Evolutionary conservation across 2,113 vertebrate genomes (phyloP).

Genomic region (Coturnix japonica): DNA sequence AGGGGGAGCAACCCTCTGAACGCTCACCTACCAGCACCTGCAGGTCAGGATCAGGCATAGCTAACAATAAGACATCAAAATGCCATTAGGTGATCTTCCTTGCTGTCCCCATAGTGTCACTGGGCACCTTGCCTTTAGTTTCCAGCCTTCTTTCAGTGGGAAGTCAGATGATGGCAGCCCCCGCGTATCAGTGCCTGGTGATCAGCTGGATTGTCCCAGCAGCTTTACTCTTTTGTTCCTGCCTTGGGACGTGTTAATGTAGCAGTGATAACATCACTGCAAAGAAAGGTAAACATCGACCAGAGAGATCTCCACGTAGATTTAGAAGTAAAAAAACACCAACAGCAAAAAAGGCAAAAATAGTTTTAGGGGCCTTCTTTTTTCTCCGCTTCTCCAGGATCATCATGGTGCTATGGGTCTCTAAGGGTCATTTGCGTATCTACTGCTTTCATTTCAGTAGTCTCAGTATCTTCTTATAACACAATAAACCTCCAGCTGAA

Average conservation of each 20-base stretch:
- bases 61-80: conserved; percentile 75
- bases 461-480: neutral
- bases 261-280: conserved; percentile 49
- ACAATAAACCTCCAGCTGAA: neutral
- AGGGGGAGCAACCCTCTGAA: conserved; percentile 12
- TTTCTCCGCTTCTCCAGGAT: neutral
- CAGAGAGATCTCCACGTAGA: conserved; percentile 34
- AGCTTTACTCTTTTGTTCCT: conserved; percentile 76
- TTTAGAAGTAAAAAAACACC: neutral
- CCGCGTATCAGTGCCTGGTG: conserved; percentile 68
- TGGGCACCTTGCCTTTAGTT: conserved; percentile 79
- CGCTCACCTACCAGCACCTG: conserved; percentile 59
- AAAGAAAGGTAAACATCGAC: conserved; percentile 69
- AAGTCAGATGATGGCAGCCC: conserved; percentile 70
- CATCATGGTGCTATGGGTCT: neutral
- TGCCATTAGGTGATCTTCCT: conserved; percentile 79
- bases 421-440: neutral
- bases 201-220: conserved; percentile 72
- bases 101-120: conserved; percentile 73
- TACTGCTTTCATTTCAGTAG: neutral
- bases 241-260: conserved; percentile 68
- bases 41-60: conserved; percentile 66
- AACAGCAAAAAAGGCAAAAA: neutral
- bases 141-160: conserved; percentile 78
- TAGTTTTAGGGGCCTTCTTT: neutral